A percentile compares a stretch with the other conserved stretches of the same genome.
Conservation (phyloP, 2,113 vertebrate genomes). For the Podilymbus podiceps region DNA sequence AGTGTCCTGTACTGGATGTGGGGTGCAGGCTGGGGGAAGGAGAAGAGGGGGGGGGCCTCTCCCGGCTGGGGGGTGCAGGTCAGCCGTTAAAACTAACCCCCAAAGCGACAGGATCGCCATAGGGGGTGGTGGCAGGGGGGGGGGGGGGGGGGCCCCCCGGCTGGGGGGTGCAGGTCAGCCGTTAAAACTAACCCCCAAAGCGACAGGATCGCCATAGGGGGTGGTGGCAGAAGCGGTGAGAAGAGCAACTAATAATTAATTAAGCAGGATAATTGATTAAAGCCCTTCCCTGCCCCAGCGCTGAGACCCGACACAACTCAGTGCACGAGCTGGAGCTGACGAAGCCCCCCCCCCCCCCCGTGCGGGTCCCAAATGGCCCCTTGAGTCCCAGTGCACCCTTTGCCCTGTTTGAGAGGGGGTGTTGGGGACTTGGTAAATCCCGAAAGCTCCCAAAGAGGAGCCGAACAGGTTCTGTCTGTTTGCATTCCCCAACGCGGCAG, state of each 20-base stretch:
- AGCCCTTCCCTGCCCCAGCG: fast-evolving
- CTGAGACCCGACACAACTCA: background rate
- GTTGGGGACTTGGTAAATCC: background rate
- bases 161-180: background rate
- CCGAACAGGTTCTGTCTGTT: background rate
- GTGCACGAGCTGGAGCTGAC: fast-evolving
- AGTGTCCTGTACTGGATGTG: no score
- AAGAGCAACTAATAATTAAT: background rate
- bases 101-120: no score
- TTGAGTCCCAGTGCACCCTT: background rate
- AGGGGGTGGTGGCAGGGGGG: background rate
- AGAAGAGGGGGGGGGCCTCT: no score
- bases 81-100: no score
- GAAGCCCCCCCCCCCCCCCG: fast-evolving
- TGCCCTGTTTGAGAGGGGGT: background rate
- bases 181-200: background rate
- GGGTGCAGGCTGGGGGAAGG: no score
- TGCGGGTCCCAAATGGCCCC: background rate
- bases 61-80: no score
- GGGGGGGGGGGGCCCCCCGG: no score
- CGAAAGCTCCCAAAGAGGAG: background rate
- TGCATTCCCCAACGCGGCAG: fast-evolving
- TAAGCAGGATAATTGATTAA: background rate
- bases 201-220: fast-evolving
- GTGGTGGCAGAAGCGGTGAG: background rate